Percentiles rank a stretch among this genome's conserved stretches.
Conservation (phyloP, 2,888 invertebrate genomes). For the Elysia crispata region DNA sequence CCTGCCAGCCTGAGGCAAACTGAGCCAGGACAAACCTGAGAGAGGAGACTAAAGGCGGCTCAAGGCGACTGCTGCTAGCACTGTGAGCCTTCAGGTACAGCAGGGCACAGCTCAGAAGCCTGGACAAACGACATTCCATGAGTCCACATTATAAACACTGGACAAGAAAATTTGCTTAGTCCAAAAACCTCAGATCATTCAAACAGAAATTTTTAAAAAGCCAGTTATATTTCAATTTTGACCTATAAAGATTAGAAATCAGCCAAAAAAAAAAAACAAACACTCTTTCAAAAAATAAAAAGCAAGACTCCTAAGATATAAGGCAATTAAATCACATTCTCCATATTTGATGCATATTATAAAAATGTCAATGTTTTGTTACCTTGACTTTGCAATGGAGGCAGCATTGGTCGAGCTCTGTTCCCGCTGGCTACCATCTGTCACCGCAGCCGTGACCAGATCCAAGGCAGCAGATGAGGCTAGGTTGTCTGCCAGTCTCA, state of each 20-base stretch:
- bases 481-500: slow-evolving; percentile 56
- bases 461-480: slow-evolving; percentile 51
- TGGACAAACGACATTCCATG: slow-evolving; percentile 43
- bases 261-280: too few relatives aligned
- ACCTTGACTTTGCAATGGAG: slow-evolving; percentile 30
- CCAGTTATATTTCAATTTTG: too few relatives aligned
- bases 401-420: background rate
- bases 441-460: slow-evolving; percentile 1
- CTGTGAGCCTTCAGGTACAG: slow-evolving; percentile 84
- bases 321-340: too few relatives aligned
- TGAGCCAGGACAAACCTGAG: slow-evolving; percentile 70
- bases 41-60: slow-evolving; percentile 54
- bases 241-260: too few relatives aligned
- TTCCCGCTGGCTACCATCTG: background rate
- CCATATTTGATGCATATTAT: background rate
- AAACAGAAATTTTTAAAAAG: too few relatives aligned
- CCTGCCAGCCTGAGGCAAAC: slow-evolving; percentile 86
- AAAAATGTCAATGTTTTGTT: background rate
- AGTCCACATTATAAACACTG: too few relatives aligned
- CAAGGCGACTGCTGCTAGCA: slow-evolving; percentile 78
- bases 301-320: too few relatives aligned
- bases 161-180: too few relatives aligned
- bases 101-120: slow-evolving; percentile 81
- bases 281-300: too few relatives aligned
- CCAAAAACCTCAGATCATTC: too few relatives aligned